These are phyloP conservation scores for Leucopsar rothschildi DNA, from an alignment of 2,113 vertebrate genomes.

Conservation along the genomic window DNA sequence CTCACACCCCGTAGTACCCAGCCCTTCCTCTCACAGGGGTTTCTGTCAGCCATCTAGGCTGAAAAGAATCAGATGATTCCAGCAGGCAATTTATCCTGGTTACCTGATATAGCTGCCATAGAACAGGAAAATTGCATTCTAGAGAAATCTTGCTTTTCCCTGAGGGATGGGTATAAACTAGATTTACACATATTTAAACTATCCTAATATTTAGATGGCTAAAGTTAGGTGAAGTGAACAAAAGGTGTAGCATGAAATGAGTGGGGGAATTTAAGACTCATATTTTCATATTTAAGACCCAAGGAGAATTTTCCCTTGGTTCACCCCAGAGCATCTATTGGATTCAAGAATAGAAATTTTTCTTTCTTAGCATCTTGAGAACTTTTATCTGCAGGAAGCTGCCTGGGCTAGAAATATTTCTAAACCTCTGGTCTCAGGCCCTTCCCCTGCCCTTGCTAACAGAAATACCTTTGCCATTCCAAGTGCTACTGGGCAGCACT, in stretches of 20 bases:
- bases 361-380: neutral
- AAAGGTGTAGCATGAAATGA: neutral
- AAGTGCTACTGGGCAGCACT: neutral
- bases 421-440: neutral
- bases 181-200: constrained; percentile 12
- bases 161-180: constrained; percentile 7
- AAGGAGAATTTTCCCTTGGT: neutral
- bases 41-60: neutral
- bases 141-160: neutral
- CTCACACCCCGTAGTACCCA: rapidly evolving
- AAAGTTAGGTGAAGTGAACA: constrained; percentile 1
- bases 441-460: neutral
- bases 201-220: constrained; percentile 32
- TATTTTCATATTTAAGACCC: neutral
- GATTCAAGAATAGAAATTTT: neutral
- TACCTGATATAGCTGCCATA: neutral
- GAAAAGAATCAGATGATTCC: neutral
- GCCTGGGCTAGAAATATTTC: neutral
- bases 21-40: neutral
- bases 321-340: neutral
- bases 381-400: neutral
- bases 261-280: neutral
- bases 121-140: constrained; percentile 3
- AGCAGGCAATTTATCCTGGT: constrained; percentile 31
- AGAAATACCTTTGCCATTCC: neutral